A percentile compares a stretch with the other conserved stretches of the same genome.
Conservation (phyloP, 2,797 vertebrate genomes). For the Hirundo rustica region DNA sequence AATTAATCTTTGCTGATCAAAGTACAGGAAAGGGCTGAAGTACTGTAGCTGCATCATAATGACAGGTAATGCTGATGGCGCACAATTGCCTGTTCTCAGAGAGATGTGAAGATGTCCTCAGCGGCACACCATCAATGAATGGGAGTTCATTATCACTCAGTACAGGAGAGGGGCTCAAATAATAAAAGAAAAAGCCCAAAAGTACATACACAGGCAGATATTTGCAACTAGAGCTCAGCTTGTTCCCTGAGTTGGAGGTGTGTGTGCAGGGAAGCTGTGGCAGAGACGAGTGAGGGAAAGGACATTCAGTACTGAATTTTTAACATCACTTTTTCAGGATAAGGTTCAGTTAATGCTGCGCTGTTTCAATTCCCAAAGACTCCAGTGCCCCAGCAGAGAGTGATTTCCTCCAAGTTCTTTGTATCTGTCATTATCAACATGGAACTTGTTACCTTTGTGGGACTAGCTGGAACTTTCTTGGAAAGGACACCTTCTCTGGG, state of each 20-base stretch:
- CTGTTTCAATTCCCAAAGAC: not conserved
- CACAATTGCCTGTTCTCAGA: constrained; percentile 39
- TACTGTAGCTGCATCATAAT: constrained; percentile 52
- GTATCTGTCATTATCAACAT: not conserved
- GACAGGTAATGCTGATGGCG: constrained; percentile 55
- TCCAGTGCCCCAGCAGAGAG: not conserved
- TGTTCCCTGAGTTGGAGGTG: not conserved
- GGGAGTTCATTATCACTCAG: constrained; percentile 22
- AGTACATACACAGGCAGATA: not conserved
- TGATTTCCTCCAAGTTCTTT: not conserved
- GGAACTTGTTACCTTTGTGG: not conserved
- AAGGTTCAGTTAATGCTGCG: not conserved
- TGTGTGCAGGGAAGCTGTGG: not conserved
- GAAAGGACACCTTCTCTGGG: not conserved
- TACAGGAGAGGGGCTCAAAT: not conserved
- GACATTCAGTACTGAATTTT: not conserved
- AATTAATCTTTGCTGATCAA: constrained; percentile 75
- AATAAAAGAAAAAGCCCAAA: not conserved
- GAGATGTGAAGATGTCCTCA: constrained; percentile 43
- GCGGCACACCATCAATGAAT: not conserved
- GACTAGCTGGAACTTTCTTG: not conserved
- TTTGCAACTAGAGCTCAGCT: not conserved
- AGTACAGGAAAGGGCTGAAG: constrained; percentile 61
- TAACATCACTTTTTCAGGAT: not conserved
- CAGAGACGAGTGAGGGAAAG: not conserved